Percentiles rank a stretch among this genome's conserved stretches.
phyloP scores from a whole-genome alignment of 1,140 invertebrate species.

The Ceratoteleas bidentatus region DNA sequence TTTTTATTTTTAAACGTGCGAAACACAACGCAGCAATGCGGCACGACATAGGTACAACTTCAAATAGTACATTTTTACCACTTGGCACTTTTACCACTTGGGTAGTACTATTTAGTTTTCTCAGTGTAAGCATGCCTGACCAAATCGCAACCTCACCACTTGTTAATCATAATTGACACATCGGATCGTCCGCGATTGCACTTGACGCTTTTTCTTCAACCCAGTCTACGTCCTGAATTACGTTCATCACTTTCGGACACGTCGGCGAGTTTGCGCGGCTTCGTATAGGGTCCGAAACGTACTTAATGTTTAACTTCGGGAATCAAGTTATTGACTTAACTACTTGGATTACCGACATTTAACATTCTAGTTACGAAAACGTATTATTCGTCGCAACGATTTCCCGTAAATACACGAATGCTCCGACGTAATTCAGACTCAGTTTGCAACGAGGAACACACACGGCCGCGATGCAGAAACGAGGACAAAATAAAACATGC shows the following conservation, averaged over 20 bases:
- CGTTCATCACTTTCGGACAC: neutral
- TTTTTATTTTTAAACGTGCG: too few species aligned
- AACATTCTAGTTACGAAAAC: conserved; percentile 38
- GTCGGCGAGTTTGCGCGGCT: conserved; percentile 8
- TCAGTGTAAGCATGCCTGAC: too few species aligned
- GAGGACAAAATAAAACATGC: conserved; percentile 40
- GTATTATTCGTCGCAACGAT: conserved; percentile 46
- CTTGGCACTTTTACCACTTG: too few species aligned
- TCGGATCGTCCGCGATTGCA: too few species aligned
- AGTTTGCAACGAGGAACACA: conserved; percentile 38
- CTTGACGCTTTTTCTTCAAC: neutral
- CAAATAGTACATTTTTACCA: too few species aligned
- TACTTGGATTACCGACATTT: conserved; percentile 23
- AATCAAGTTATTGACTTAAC: conserved; percentile 42
- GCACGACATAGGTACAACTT: too few species aligned
- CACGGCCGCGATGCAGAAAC: conserved; percentile 5
- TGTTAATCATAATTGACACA: too few species aligned
- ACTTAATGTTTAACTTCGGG: conserved; percentile 13
- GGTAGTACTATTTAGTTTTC: too few species aligned
- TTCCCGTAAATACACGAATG: conserved; percentile 49
- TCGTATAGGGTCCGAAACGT: neutral
- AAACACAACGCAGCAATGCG: too few species aligned
- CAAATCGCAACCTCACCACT: too few species aligned
- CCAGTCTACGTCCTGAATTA: neutral
- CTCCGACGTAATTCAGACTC: conserved; percentile 35